Conservation (phyloP, 2,888 invertebrate genomes). For the Trisateles emortualis region DNA sequence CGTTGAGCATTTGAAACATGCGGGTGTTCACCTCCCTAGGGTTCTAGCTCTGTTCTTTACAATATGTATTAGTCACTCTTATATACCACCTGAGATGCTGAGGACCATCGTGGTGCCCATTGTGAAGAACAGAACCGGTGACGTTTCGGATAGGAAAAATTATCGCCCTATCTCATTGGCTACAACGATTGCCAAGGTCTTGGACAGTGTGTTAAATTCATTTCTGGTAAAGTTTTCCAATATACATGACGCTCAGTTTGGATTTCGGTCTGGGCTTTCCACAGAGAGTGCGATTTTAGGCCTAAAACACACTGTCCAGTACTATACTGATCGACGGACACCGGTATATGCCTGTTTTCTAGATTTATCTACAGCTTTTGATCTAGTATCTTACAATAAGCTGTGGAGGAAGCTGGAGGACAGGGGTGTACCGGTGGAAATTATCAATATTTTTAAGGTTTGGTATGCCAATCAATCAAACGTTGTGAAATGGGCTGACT, state of each 20-base stretch:
- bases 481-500: constrained; percentile 1
- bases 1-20: constrained; percentile 2
- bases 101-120: constrained; percentile 6
- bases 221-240: not conserved
- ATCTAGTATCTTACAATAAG: constrained; percentile 23
- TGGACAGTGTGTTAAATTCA: constrained; percentile 7
- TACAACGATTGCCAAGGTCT: not conserved
- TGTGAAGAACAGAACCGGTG: constrained; percentile 8
- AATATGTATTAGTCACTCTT: constrained; percentile 5
- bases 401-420: constrained; percentile 25
- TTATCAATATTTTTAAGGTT: not conserved
- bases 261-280: constrained; percentile 18
- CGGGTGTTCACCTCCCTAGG: constrained; percentile 4
- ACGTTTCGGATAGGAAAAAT: constrained; percentile 3
- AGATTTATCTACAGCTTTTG: too few relatives aligned
- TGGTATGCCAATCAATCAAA: constrained; percentile 10
- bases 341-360: too few relatives aligned
- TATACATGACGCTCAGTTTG: constrained; percentile 14
- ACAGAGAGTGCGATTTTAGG: constrained; percentile 21
- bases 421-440: constrained; percentile 6
- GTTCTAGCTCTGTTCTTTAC: constrained; percentile 2
- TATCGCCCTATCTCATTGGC: constrained; percentile 10
- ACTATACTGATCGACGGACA: constrained; percentile 20
- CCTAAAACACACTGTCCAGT: constrained; percentile 25
- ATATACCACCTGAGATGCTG: constrained; percentile 2